Conservation (phyloP, 2,113 vertebrate genomes). For the Lophius piscatorius region DNA sequence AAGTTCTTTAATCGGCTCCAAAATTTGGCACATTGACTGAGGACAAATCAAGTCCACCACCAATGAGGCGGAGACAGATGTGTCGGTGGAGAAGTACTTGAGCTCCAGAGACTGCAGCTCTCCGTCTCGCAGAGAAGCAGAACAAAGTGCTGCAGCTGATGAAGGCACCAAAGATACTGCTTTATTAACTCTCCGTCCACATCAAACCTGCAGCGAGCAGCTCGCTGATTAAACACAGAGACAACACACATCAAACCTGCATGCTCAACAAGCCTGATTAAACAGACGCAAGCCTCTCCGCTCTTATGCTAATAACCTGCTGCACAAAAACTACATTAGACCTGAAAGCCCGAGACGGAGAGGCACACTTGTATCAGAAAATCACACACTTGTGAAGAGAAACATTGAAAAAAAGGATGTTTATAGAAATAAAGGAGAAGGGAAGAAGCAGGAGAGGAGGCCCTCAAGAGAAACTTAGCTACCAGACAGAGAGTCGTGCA, state of each 20-base stretch:
- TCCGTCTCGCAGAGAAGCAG: conserved; percentile 61
- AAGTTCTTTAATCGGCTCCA: no score
- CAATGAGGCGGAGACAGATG: no score
- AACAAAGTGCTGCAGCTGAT: conserved; percentile 76
- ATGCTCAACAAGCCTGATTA: conserved; percentile 78
- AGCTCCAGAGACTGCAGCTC: conserved; percentile 37
- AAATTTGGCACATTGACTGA: no score
- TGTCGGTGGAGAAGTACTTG: conserved; percentile 7
- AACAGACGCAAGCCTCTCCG: conserved; percentile 59
- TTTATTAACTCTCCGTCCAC: conserved; percentile 82
- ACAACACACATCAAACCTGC: conserved; percentile 82
- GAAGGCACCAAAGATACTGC: conserved; percentile 77
- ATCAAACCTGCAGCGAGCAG: conserved; percentile 80
- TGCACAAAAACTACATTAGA: conserved; percentile 61
- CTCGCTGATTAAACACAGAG: conserved; percentile 79
- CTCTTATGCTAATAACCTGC: conserved; percentile 75
- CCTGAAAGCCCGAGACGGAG: conserved; percentile 49
- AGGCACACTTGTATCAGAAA: conserved; percentile 54
- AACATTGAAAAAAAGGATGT: conserved; percentile 68
- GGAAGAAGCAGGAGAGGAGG: conserved; percentile 38
- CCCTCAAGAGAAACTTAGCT: conserved; percentile 41
- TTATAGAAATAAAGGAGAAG: conserved; percentile 54
- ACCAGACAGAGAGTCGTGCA: conserved; percentile 68
- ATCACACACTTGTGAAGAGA: conserved; percentile 63
- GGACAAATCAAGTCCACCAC: no score